A percentile compares a stretch with the other conserved stretches of the same genome.
Conservation (phyloP, 2,797 vertebrate species). For the Microcaecilia unicolor region DNA sequence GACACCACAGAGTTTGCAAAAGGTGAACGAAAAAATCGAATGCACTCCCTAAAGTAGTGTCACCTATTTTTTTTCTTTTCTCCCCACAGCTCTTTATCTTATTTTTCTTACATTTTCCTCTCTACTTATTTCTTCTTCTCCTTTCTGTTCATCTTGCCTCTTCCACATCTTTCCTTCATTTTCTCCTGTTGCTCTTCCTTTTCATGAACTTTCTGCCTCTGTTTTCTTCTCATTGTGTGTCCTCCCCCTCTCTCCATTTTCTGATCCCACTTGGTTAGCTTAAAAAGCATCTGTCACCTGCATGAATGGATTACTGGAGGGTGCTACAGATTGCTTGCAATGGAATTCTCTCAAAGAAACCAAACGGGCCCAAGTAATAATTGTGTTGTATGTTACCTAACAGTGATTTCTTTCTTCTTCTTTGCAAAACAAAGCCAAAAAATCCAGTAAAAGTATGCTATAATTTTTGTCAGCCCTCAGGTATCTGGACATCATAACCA, state of each 20-base stretch:
- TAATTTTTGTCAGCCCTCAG: conserved; percentile 14
- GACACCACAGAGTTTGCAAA: too few relatives aligned
- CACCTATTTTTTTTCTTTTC: too few relatives aligned
- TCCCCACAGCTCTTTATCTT: too few relatives aligned
- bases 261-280: conserved; percentile 2
- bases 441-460: conserved; percentile 7
- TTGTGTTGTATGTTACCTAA: conserved; percentile 24
- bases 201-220: too few relatives aligned
- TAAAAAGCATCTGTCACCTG: conserved; percentile 15
- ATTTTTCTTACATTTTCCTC: too few relatives aligned
- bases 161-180: too few relatives aligned
- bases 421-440: not conserved
- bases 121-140: too few relatives aligned
- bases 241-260: not conserved
- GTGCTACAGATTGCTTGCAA: conserved; percentile 14
- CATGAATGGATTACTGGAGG: conserved; percentile 13
- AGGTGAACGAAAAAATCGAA: too few relatives aligned
- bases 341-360: conserved; percentile 14
- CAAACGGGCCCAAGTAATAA: conserved; percentile 23
- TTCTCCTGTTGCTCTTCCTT: too few relatives aligned
- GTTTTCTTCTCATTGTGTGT: not conserved
- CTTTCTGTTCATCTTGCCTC: too few relatives aligned
- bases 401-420: conserved; percentile 15
- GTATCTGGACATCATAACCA: conserved; percentile 32
- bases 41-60: too few relatives aligned